Base-by-base conservation (phyloP, 2,113 vertebrate species). In the Bujurquina vittata region DNA sequence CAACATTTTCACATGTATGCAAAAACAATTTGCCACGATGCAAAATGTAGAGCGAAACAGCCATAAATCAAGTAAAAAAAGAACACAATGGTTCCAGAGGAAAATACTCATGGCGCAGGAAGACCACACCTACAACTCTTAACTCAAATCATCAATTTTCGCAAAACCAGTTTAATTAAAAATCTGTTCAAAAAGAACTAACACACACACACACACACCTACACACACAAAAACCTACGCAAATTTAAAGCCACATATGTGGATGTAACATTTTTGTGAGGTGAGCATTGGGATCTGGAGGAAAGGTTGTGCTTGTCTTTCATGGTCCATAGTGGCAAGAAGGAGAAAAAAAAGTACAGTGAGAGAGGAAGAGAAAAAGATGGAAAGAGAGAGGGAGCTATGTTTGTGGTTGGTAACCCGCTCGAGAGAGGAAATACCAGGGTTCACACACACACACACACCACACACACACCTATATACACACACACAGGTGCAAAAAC, bases 371-470 rank as follows among this genome's bases (percentile, higher is more conserved):
- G 90, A 92, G 91, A 90, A 84, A 88, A 87, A 86, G 91, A 91
- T 84, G 92, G 91, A 92, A 90, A 91, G 92, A 78, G 83, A 94
- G 94, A 94, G 92, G 80, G 86, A 93, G 89, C 88, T 94, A 95
- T 96, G 94, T 96, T 96, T 96, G 95, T 95, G 96, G 96, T 96
- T 93, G 96, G 92, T 92, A 94, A 90, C 88, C 85, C 85, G 88
- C 91, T 90, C 83, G 85, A 88, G 87, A 89, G 89, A 94, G 94
- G 92, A 95, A 95, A 94, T 94, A 94, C 93, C 93, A 92, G 90
- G 75, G 77, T 87, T 78, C 75, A 85, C 55, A 72, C 72, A 87
- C 78, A 63, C 62, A 43, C 62, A 67, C 62, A 84, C 86, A 84
- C 84, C 72, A 75, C 79, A 84, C 86, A 84, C 84, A 88, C 86